Evolutionary conservation across 2,888 invertebrate species (phyloP).

Genomic region (Sarcophaga rosellei): DNA sequence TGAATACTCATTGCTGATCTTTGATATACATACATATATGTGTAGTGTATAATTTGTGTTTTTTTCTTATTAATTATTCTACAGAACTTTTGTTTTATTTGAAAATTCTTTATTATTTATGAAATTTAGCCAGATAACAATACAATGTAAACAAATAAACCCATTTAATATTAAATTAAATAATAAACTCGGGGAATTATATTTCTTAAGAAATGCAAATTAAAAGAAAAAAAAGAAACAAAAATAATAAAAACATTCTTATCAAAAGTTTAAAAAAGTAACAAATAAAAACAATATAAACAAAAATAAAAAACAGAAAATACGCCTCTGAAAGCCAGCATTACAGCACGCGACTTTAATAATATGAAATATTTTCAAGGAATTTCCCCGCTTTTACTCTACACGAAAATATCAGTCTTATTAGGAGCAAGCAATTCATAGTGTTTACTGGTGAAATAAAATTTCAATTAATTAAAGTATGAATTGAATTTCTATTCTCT

Average conservation of each 20-base stretch:
- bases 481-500: too few relatives aligned
- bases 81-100: background rate
- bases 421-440: background rate
- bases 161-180: conserved; percentile 37
- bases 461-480: too few relatives aligned
- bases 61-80: background rate
- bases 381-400: conserved; percentile 33
- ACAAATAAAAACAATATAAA: conserved; percentile 5
- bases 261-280: conserved; percentile 37
- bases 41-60: background rate
- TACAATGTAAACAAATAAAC: conserved; percentile 38
- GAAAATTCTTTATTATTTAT: background rate
- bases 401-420: background rate
- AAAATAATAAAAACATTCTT: conserved; percentile 42
- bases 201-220: conserved; percentile 40
- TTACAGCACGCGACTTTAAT: conserved; percentile 57
- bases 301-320: conserved; percentile 19
- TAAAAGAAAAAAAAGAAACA: background rate
- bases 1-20: too few relatives aligned
- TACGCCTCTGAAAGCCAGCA: conserved; percentile 25
- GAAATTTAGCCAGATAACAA: conserved; percentile 18
- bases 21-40: too few relatives aligned
- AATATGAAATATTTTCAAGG: conserved; percentile 25
- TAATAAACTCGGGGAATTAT: conserved; percentile 2
- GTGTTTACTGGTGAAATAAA: too few relatives aligned